phyloP scores from a whole-genome alignment of 2,113 vertebrate species.

The Tautogolabrus adspersus region DNA sequence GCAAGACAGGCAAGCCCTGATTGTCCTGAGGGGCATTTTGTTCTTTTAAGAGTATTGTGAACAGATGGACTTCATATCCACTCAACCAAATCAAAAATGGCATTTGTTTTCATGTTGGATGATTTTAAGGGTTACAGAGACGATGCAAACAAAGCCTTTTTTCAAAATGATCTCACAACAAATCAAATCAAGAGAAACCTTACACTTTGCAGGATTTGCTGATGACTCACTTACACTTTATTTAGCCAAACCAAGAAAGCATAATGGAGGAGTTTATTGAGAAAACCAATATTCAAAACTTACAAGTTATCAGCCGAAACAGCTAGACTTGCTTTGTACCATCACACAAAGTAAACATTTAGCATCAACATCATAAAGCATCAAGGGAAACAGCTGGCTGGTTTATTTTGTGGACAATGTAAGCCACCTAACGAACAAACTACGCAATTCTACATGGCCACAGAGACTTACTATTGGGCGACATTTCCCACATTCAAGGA shows the following conservation, averaged over 20 bases:
- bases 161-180: slow-evolving; percentile 61
- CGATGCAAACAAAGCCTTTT: slow-evolving; percentile 63
- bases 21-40: slow-evolving; percentile 75
- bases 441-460: slow-evolving; percentile 46
- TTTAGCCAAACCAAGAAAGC: slow-evolving; percentile 39
- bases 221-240: slow-evolving; percentile 62
- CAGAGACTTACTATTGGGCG: slow-evolving; percentile 60
- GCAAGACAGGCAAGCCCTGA: slow-evolving; percentile 60
- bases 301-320: slow-evolving; percentile 42
- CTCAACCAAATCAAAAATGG: slow-evolving; percentile 71
- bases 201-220: slow-evolving; percentile 42
- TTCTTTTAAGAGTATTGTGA: slow-evolving; percentile 77
- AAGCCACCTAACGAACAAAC: slow-evolving; percentile 55
- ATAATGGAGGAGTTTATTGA: slow-evolving; percentile 34
- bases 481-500: slow-evolving; percentile 66
- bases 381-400: slow-evolving; percentile 55
- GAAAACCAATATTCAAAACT: slow-evolving; percentile 51
- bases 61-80: slow-evolving; percentile 77
- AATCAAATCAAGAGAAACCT: slow-evolving; percentile 62
- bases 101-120: slow-evolving; percentile 74
- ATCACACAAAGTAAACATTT: slow-evolving; percentile 59
- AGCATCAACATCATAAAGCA: slow-evolving; percentile 45
- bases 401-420: slow-evolving; percentile 42
- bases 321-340: slow-evolving; percentile 33
- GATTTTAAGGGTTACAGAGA: slow-evolving; percentile 59